Evolutionary conservation across 2,888 invertebrate genomes (phyloP).

Genomic region (Clepsis dumicolana): DNA sequence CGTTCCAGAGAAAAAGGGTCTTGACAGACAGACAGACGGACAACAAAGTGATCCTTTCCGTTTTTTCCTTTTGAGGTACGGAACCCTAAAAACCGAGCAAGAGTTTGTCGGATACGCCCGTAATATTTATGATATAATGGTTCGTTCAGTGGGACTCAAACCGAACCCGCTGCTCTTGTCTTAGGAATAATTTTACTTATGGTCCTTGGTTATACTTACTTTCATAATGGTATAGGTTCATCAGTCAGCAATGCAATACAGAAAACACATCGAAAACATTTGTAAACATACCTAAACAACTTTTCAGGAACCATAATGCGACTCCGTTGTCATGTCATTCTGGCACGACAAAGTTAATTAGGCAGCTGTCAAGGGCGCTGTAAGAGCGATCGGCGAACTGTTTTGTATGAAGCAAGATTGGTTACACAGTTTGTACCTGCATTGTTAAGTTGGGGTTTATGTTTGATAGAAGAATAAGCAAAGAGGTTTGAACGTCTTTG

Average conservation of each 20-base stretch:
- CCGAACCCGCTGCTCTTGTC: no score
- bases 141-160: no score
- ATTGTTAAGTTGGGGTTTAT: not conserved
- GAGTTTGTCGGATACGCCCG: no score
- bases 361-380: not conserved
- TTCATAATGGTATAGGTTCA: not conserved
- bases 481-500: not conserved
- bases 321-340: not conserved
- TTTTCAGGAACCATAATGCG: not conserved
- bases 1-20: no score
- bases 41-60: no score
- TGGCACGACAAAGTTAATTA: not conserved
- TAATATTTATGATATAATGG: no score
- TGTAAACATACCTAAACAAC: conserved; percentile 3
- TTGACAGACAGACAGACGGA: no score
- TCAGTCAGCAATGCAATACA: not conserved
- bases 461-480: not conserved
- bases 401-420: not conserved
- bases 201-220: not conserved
- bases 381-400: not conserved
- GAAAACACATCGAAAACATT: not conserved
- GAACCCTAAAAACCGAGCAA: no score
- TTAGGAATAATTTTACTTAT: no score
- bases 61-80: no score
- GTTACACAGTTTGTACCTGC: not conserved